Base-by-base conservation (phyloP, 2,797 vertebrate species). In the Ambastaia sidthimunki region DNA sequence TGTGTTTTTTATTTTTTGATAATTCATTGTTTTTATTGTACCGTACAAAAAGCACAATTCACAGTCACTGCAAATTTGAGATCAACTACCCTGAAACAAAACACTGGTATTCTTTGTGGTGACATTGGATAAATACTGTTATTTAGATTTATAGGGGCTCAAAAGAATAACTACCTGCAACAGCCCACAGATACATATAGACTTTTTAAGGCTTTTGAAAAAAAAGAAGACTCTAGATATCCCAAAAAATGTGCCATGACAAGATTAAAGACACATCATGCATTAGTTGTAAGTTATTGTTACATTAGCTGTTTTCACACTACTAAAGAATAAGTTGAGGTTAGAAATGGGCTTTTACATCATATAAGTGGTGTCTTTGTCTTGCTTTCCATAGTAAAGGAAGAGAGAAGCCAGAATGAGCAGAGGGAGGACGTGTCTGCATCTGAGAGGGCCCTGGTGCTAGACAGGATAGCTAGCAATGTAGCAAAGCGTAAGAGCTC, bases 401-500 rank as follows among this genome's bases (percentile, higher is more conserved):
- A 99, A 92, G 98, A 99, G 95, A 96, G 93, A 93, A 98, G 94
- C 95, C 97, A 97, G 92, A 95, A 90, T 94, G 97, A 98, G 90
- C 96, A 96, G 96, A 96, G 97, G 91, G 98, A 99, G 96, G 97
- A 98, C 94, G 97, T 97, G 95, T 94, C 92, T 91, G 96, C 96
- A 90, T 93, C 95, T 92, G 97, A 99, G 93, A 96, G 97, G 94
- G 96, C 97, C 90, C 94, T 98, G 93, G 96, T 99, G 93, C 95
- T 99, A 96, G 98, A 99, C 96, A 98, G 97, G 94, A 94, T 99
- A 96, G 96, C 98, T 94, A 99, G 96, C 96, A 99, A 99, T 95
- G 97, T 99, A 95, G 97, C 98, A 94, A 99, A 98, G 93, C 97
- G 98, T 96, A 99, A 99, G 94, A 99, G 98, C 95, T 99, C 97